A percentile compares a stretch with the other conserved stretches of the same genome.
These are phyloP conservation scores for Pollenia griseotomentosa DNA, from an alignment of 2,888 invertebrate genomes.

Conservation along the genomic window DNA sequence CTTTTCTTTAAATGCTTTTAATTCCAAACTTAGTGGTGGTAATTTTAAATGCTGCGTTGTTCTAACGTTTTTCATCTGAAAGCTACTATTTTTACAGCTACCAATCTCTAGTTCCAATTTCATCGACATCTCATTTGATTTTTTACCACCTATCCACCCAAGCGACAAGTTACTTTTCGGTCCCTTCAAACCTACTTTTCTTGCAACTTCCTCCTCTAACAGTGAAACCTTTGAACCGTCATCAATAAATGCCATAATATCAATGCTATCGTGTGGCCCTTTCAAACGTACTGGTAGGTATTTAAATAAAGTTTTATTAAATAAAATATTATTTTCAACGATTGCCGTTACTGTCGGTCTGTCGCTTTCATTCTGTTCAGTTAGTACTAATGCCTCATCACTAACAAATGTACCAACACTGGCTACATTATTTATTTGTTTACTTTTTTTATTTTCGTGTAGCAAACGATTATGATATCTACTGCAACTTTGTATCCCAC, in stretches of 20 bases:
- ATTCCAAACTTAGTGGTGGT: slow-evolving; percentile 10
- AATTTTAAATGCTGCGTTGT: slow-evolving; percentile 23
- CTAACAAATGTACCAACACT: neutral
- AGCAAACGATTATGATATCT: slow-evolving; percentile 41
- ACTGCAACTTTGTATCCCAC: slow-evolving; percentile 20
- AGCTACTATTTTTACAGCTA: neutral
- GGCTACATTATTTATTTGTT: neutral
- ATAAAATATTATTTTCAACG: neutral
- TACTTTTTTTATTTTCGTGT: slow-evolving; percentile 23
- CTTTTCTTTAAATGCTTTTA: slow-evolving; percentile 10
- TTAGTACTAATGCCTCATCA: neutral
- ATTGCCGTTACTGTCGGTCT: slow-evolving; percentile 31
- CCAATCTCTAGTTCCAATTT: slow-evolving; percentile 35
- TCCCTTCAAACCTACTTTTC: slow-evolving; percentile 55
- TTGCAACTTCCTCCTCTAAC: slow-evolving; percentile 50
- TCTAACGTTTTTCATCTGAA: slow-evolving; percentile 40
- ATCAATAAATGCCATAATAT: slow-evolving; percentile 63
- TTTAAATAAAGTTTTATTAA: slow-evolving; percentile 47
- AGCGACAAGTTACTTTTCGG: slow-evolving; percentile 34
- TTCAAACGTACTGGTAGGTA: slow-evolving; percentile 37
- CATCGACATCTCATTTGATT: slow-evolving; percentile 24
- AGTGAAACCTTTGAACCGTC: slow-evolving; percentile 50
- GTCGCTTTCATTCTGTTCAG: neutral
- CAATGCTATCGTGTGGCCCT: slow-evolving; percentile 18
- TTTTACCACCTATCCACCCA: slow-evolving; percentile 33